Evolutionary conservation across 2,888 invertebrate genomes (phyloP).

Genomic region (Caenorhabditis sp.): DNA sequence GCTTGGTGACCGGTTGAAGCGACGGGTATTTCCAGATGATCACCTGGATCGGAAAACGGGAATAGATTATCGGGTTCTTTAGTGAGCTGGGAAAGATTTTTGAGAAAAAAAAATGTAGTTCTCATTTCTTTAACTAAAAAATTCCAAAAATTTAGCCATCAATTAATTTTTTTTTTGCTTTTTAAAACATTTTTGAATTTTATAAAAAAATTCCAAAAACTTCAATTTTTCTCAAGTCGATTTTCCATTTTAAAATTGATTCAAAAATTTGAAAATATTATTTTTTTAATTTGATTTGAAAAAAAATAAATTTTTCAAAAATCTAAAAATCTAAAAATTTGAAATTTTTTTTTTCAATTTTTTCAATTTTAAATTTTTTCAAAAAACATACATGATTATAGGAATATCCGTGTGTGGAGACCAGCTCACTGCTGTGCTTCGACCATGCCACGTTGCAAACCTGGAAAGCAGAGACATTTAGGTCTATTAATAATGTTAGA

Average conservation of each 20-base stretch:
- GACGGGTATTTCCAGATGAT: slow-evolving; percentile 99
- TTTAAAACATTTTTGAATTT: too few species aligned
- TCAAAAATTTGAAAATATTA: too few species aligned
- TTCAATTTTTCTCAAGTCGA: too few species aligned
- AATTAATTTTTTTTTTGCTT: too few species aligned
- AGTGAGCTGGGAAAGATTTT: background rate
- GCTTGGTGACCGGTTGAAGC: slow-evolving; percentile 95
- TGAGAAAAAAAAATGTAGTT: background rate
- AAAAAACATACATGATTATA: slow-evolving; percentile 89
- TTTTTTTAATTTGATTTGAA: too few species aligned
- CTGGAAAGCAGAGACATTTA: slow-evolving; percentile 47
- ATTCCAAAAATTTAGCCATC: too few species aligned
- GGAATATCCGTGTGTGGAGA: slow-evolving; percentile 97
- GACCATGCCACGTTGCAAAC: slow-evolving; percentile 99
- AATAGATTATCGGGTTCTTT: too few species aligned
- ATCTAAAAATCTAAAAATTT: background rate
- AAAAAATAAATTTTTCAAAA: background rate
- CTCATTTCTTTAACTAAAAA: too few species aligned
- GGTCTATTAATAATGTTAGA: too few species aligned
- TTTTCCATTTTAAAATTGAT: too few species aligned
- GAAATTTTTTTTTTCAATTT: background rate
- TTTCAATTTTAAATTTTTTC: background rate
- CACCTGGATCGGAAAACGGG: slow-evolving; percentile 85
- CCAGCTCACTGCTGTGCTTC: slow-evolving; percentile 97
- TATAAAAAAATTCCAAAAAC: too few species aligned